These are phyloP conservation scores for Drosophila mauritiana DNA, from an alignment of 1,140 invertebrate genomes.

Conservation along the genomic window DNA sequence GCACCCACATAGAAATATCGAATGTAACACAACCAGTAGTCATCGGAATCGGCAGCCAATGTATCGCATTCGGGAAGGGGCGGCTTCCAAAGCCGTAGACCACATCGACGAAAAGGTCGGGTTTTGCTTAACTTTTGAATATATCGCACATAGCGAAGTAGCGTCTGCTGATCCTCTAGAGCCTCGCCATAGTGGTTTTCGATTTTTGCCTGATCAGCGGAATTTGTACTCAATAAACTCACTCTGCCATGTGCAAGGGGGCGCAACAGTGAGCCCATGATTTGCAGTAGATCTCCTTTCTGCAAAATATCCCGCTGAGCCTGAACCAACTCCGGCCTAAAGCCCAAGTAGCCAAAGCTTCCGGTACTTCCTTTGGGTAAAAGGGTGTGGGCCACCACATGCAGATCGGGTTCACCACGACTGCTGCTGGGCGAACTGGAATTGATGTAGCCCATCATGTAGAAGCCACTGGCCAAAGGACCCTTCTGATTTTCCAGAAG, in stretches of 20 bases:
- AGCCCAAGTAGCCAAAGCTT: conserved; percentile 68
- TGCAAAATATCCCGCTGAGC: conserved; percentile 71
- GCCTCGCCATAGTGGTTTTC: conserved; percentile 91
- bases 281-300: conserved; percentile 79
- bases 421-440: conserved; percentile 46
- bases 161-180: conserved; percentile 88
- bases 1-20: conserved; percentile 87
- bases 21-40: conserved; percentile 88
- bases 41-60: conserved; percentile 84
- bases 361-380: conserved; percentile 36
- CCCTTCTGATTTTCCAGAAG: conserved; percentile 46
- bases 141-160: conserved; percentile 88
- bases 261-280: conserved; percentile 85
- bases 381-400: conserved; percentile 83
- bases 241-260: conserved; percentile 85
- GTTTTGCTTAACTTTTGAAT: conserved; percentile 85
- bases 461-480: conserved; percentile 46
- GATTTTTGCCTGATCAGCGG: conserved; percentile 88
- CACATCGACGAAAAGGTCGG: conserved; percentile 85
- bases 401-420: conserved; percentile 63
- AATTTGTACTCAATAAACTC: conserved; percentile 69
- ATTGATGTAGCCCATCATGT: conserved; percentile 83
- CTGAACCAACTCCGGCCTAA: conserved; percentile 70
- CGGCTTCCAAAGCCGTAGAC: conserved; percentile 83
- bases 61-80: conserved; percentile 83